Evolutionary conservation across 92 coral and sea anemone species (phyloP).

Genomic region (Epizoanthus ramosus): DNA sequence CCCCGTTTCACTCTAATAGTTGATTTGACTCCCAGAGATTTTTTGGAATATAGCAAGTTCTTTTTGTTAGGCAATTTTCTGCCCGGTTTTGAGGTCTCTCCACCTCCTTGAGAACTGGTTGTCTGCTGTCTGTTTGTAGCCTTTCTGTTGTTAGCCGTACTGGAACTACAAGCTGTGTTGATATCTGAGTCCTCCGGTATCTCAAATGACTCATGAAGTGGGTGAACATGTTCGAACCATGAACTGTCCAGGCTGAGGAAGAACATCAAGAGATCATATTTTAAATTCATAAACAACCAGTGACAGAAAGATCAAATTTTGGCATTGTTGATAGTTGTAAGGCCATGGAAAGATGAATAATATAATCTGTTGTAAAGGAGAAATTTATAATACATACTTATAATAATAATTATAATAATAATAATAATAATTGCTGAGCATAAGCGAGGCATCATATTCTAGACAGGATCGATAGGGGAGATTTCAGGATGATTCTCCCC

Average conservation of each 20-base stretch:
- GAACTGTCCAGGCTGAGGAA: conserved; percentile 64
- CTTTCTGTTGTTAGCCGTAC: background rate
- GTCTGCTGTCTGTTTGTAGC: background rate
- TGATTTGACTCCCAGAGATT: conserved; percentile 72
- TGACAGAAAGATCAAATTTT: too few species aligned
- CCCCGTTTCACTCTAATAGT: conserved; percentile 66
- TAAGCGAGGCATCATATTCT: too few species aligned
- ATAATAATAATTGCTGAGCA: too few species aligned
- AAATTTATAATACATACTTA: too few species aligned
- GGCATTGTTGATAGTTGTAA: too few species aligned
- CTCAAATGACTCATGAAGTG: conserved; percentile 81
- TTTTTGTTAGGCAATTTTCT: conserved; percentile 3
- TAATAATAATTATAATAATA: too few species aligned
- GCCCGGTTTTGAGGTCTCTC: background rate
- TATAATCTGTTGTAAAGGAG: too few species aligned
- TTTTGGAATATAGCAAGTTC: conserved; percentile 44
- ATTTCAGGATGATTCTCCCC: too few species aligned
- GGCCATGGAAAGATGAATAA: too few species aligned
- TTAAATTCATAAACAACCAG: background rate
- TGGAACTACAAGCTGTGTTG: conserved; percentile 8
- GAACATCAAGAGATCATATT: background rate
- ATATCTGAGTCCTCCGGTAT: conserved; percentile 41
- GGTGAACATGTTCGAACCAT: conserved; percentile 84
- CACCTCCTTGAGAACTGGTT: background rate
- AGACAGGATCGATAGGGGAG: too few species aligned